These are phyloP conservation scores for Acleris cristana DNA, from an alignment of 2,888 invertebrate genomes.

Conservation along the genomic window DNA sequence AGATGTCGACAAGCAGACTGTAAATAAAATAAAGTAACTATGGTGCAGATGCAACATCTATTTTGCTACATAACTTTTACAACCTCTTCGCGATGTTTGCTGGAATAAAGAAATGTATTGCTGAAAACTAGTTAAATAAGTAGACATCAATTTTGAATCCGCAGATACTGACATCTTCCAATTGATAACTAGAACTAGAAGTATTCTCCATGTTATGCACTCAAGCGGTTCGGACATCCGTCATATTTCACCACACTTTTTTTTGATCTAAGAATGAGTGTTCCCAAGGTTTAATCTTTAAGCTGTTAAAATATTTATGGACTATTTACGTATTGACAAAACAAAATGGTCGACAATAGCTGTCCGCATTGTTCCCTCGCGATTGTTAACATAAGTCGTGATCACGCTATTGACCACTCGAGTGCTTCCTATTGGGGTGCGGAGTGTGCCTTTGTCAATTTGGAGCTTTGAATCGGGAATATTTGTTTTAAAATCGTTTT, in stretches of 20 bases:
- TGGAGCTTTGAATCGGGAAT: constrained; percentile 22
- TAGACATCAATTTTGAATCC: no score
- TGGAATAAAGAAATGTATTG: no score
- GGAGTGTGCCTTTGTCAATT: constrained; percentile 13
- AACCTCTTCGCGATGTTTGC: no score
- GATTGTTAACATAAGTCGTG: constrained; percentile 50
- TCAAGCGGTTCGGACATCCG: constrained; percentile 36
- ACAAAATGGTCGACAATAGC: constrained; percentile 71
- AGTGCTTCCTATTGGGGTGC: constrained; percentile 60
- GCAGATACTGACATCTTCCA: not conserved
- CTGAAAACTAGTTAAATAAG: no score
- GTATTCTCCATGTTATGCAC: not conserved
- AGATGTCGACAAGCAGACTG: no score
- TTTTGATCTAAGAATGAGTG: constrained; percentile 36
- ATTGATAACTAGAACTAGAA: not conserved
- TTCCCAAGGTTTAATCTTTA: constrained; percentile 61
- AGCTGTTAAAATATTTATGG: constrained; percentile 78
- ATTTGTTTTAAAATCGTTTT: constrained; percentile 34
- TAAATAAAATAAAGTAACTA: no score
- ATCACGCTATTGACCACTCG: constrained; percentile 68
- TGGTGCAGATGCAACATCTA: no score
- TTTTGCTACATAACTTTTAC: no score
- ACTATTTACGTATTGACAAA: constrained; percentile 78
- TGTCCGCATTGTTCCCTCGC: constrained; percentile 57
- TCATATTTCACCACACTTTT: constrained; percentile 21